These are phyloP conservation scores for Enteromius paludinosus DNA, from an alignment of 2,797 vertebrate species.

Conservation along the genomic window DNA sequence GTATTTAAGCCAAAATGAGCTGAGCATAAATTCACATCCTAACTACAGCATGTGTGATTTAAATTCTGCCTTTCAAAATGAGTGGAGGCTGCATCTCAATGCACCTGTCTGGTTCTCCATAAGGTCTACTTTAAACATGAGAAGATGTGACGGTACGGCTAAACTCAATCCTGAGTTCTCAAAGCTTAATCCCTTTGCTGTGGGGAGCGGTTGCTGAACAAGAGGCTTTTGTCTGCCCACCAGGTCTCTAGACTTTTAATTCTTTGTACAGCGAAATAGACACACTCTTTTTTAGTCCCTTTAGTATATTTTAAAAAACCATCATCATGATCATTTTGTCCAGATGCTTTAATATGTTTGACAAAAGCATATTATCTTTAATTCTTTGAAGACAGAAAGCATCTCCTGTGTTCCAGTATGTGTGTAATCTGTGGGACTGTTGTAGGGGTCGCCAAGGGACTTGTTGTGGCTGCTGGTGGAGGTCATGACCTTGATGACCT, in stretches of 20 bases:
- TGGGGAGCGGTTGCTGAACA: constrained; percentile 27
- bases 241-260: constrained; percentile 25
- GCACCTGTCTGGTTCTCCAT: constrained; percentile 18
- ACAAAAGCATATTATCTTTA: neutral
- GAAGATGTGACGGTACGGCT: constrained; percentile 27
- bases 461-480: constrained; percentile 24
- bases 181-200: constrained; percentile 33
- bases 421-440: neutral
- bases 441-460: constrained; percentile 38
- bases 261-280: constrained; percentile 17
- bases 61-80: neutral
- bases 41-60: neutral
- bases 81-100: neutral
- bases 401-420: neutral
- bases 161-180: constrained; percentile 5
- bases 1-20: neutral
- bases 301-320: neutral
- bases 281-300: neutral
- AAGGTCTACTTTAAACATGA: constrained; percentile 31
- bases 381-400: constrained; percentile 3
- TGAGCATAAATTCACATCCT: neutral
- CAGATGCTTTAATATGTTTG: neutral
- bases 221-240: constrained; percentile 36
- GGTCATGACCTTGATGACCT: constrained; percentile 42
- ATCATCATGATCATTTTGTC: neutral